These are phyloP conservation scores for Drosophila sordidapex DNA, from an alignment of 2,888 invertebrate genomes.

Conservation along the genomic window DNA sequence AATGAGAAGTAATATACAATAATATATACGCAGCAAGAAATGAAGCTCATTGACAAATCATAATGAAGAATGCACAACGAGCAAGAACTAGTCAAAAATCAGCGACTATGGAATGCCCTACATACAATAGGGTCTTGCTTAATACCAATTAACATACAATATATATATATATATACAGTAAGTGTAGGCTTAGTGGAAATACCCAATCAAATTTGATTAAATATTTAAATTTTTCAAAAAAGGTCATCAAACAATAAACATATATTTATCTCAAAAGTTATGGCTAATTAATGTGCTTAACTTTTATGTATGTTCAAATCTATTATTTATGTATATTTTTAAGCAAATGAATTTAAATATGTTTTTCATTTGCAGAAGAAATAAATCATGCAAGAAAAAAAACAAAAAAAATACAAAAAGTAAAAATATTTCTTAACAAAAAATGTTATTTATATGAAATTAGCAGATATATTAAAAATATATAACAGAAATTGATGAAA, in stretches of 20 bases:
- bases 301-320: neutral
- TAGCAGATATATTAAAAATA: neutral
- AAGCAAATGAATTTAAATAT: neutral
- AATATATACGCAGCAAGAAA: slow-evolving; percentile 4
- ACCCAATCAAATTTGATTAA: neutral
- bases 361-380: neutral
- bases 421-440: neutral
- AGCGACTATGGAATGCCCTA: neutral
- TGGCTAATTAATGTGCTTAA: neutral
- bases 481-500: neutral
- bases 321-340: neutral
- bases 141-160: neutral
- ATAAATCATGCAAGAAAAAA: neutral
- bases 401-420: neutral
- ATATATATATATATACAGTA: neutral
- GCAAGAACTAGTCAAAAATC: neutral
- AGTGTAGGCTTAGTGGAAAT: neutral
- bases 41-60: slow-evolving; percentile 3
- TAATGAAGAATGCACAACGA: slow-evolving; percentile 1
- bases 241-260: neutral
- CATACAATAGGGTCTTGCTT: neutral
- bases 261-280: neutral
- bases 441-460: neutral
- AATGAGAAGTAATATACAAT: slow-evolving; percentile 9
- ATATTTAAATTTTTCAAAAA: neutral